A percentile compares a stretch with the other conserved stretches of the same genome.
Evolutionary conservation across 2,888 invertebrate species (phyloP).

Genomic region (Meiosimyza decipiens): DNA sequence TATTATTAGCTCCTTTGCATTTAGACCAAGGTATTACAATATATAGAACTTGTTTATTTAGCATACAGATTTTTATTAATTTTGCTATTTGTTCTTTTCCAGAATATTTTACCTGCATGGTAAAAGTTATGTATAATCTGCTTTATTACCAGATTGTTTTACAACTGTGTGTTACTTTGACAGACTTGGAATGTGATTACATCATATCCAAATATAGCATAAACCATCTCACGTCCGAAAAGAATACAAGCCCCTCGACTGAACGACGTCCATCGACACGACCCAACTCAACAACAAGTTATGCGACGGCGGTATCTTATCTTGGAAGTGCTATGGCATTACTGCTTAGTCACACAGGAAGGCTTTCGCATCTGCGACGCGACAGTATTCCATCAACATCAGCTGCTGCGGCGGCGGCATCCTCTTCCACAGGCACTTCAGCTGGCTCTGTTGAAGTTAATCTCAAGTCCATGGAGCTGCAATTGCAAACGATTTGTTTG

Average conservation of each 20-base stretch:
- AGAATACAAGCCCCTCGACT: constrained; percentile 30
- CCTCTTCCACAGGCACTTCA: constrained; percentile 23
- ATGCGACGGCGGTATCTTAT: constrained; percentile 49
- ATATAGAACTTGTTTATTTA: not conserved
- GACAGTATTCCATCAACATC: constrained; percentile 59
- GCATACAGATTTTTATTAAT: not conserved
- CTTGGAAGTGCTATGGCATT: constrained; percentile 65
- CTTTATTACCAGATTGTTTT: constrained; percentile 89
- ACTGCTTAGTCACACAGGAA: constrained; percentile 61
- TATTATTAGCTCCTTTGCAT: constrained; percentile 85
- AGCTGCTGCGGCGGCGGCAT: constrained; percentile 46
- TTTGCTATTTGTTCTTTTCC: constrained; percentile 55
- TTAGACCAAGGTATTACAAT: constrained; percentile 80
- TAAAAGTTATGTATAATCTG: constrained; percentile 88
- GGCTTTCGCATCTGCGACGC: constrained; percentile 60
- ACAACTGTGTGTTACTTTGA: constrained; percentile 78
- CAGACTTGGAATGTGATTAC: constrained; percentile 73
- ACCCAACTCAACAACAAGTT: not conserved
- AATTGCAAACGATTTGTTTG: constrained; percentile 83
- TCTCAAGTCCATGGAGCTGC: constrained; percentile 65
- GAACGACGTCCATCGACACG: constrained; percentile 47
- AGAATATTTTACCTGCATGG: constrained; percentile 91
- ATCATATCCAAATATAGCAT: constrained; percentile 61
- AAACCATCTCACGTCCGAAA: constrained; percentile 37
- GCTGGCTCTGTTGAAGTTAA: constrained; percentile 53